These are phyloP conservation scores for Campoletis raptor DNA, from an alignment of 2,888 invertebrate species.

Conservation along the genomic window DNA sequence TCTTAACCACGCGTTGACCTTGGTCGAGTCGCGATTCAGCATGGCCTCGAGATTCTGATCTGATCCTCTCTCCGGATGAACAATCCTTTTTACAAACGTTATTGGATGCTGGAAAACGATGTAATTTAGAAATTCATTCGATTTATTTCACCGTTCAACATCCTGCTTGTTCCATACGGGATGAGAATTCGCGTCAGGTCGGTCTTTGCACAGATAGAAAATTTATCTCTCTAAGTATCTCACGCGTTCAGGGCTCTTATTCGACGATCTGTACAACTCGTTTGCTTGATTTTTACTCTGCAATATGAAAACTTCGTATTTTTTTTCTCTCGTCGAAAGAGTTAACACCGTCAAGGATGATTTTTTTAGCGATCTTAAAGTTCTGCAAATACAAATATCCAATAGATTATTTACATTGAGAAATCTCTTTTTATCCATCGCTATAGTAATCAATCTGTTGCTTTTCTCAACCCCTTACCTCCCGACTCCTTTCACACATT, in stretches of 20 bases:
- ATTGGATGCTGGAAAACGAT: constrained; percentile 15
- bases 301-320: not conserved
- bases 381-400: not conserved
- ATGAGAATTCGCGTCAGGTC: not conserved
- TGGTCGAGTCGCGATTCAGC: constrained; percentile 51
- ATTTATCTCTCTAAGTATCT: not conserved
- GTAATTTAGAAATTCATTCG: constrained; percentile 33
- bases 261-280: not conserved
- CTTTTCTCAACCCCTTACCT: not conserved
- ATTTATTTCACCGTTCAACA: not conserved
- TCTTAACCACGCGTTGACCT: constrained; percentile 54
- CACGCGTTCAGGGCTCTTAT: not conserved
- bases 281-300: not conserved
- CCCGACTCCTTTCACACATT: not conserved
- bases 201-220: not conserved
- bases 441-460: not conserved
- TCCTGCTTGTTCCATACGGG: not conserved
- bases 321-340: not conserved
- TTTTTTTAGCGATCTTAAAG: not conserved
- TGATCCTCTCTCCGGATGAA: constrained; percentile 14
- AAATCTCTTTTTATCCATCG: not conserved
- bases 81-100: constrained; percentile 1
- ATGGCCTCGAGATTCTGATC: constrained; percentile 54
- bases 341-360: not conserved
- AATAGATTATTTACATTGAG: not conserved